Percentiles rank a stretch among this genome's conserved stretches.
These are phyloP conservation scores for Laothoe populi DNA, from an alignment of 2,888 invertebrate species.

Conservation along the genomic window DNA sequence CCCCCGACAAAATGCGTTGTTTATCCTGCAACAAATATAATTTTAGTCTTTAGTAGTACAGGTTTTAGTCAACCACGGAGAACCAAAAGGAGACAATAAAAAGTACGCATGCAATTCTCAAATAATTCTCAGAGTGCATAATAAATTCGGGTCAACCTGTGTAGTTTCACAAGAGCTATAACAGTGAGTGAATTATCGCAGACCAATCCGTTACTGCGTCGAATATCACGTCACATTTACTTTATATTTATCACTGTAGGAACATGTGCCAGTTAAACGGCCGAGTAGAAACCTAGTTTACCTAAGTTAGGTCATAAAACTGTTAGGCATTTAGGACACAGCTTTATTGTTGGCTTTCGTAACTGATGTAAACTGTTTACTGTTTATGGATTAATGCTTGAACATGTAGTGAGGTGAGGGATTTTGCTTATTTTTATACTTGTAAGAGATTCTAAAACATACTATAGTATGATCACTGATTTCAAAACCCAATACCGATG, in stretches of 20 bases:
- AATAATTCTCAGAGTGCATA: neutral
- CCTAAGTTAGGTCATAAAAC: slow-evolving; percentile 59
- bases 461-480: no score
- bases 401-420: neutral
- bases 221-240: slow-evolving; percentile 25
- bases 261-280: slow-evolving; percentile 28
- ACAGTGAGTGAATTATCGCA: slow-evolving; percentile 23
- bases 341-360: slow-evolving; percentile 60
- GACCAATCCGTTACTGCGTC: slow-evolving; percentile 23
- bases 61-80: no score
- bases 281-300: slow-evolving; percentile 39
- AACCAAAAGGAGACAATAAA: no score
- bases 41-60: no score
- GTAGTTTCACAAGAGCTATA: slow-evolving; percentile 4
- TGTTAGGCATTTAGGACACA: slow-evolving; percentile 57
- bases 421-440: neutral
- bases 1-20: no score
- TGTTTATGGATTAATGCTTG: slow-evolving; percentile 7
- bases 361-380: slow-evolving; percentile 43
- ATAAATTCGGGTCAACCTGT: slow-evolving; percentile 1
- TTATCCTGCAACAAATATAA: no score
- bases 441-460: no score
- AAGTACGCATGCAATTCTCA: neutral
- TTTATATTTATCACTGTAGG: slow-evolving; percentile 25
- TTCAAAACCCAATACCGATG: no score